Percentiles rank a stretch among this genome's conserved stretches.
phyloP scores from a whole-genome alignment of 2,797 vertebrate species.

The Vipera latastei region DNA sequence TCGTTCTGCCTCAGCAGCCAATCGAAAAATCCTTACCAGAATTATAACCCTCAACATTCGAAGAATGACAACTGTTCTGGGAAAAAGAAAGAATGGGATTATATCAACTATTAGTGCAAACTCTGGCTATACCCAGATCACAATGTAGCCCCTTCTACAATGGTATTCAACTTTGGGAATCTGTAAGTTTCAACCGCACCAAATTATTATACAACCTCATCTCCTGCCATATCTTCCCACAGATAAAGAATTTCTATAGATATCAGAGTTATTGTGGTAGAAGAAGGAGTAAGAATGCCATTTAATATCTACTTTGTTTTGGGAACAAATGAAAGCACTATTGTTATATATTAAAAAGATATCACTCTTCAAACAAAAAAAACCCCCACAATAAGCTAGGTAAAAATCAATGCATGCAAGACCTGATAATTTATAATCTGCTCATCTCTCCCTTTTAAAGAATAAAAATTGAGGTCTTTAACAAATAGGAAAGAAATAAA shows the following conservation, averaged over 20 bases:
- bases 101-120: neutral
- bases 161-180: neutral
- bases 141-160: neutral
- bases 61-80: conserved; percentile 79
- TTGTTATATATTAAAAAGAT: neutral
- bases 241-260: neutral
- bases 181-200: neutral
- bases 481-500: neutral
- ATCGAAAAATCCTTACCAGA: conserved; percentile 84
- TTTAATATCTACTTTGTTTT: neutral
- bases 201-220: neutral
- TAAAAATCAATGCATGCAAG: neutral
- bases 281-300: neutral
- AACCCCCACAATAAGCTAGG: neutral
- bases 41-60: conserved; percentile 85
- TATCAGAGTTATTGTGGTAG: neutral
- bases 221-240: neutral
- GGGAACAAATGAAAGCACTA: neutral
- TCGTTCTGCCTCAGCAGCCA: conserved; percentile 85
- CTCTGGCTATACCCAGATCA: neutral
- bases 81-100: neutral
- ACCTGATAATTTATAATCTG: neutral
- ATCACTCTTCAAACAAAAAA: neutral
- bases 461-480: neutral
- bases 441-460: neutral